These are phyloP conservation scores for Manacus vitellinus DNA, from an alignment of 2,113 vertebrate genomes.

Conservation along the genomic window DNA sequence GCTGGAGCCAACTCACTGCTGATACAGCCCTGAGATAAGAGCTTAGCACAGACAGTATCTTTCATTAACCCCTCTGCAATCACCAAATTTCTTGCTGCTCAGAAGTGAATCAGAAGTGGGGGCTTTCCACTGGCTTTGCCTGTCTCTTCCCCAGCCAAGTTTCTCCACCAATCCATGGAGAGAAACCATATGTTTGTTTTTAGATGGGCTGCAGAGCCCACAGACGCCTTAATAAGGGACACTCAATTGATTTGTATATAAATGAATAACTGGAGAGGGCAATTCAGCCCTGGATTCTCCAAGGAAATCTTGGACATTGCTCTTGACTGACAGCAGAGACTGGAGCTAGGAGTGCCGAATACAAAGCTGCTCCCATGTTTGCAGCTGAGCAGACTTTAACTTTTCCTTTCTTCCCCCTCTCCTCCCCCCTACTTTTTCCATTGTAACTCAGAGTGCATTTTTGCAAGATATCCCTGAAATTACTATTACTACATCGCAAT, in stretches of 20 bases:
- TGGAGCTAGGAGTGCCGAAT: fast-evolving
- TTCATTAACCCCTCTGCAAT: not conserved
- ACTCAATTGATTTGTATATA: not conserved
- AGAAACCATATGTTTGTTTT: not conserved
- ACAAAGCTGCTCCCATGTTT: not conserved
- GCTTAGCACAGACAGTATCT: not conserved
- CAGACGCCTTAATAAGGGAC: not conserved
- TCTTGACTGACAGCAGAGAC: not conserved
- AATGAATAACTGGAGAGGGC: not conserved
- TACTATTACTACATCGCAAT: slow-evolving; percentile 46
- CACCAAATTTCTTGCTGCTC: not conserved
- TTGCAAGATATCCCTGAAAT: slow-evolving; percentile 65
- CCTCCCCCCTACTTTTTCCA: not conserved
- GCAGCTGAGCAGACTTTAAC: slow-evolving; percentile 5
- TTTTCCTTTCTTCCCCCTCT: slow-evolving; percentile 20
- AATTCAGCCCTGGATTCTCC: not conserved
- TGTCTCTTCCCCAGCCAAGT: not conserved
- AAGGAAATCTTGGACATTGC: not conserved
- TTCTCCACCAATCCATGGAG: not conserved
- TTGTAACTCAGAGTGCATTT: slow-evolving; percentile 43
- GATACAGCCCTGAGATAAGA: not conserved
- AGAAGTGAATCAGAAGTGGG: not conserved
- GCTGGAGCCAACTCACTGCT: not conserved
- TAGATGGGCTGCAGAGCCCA: not conserved
- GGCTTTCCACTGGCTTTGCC: not conserved